These are phyloP conservation scores for Drosophila ustulata DNA, from an alignment of 2,888 invertebrate species.

Conservation along the genomic window DNA sequence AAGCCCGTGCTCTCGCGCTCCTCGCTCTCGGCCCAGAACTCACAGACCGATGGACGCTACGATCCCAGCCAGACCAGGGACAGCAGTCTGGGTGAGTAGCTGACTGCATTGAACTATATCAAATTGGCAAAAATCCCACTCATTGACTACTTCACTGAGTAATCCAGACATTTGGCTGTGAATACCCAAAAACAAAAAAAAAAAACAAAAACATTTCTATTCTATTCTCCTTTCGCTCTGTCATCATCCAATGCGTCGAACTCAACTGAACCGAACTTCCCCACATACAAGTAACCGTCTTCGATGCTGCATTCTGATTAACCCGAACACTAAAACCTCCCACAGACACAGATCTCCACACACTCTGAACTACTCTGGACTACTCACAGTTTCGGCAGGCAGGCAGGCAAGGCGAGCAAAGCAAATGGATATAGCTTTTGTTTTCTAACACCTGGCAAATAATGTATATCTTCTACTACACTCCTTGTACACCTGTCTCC, in stretches of 20 bases:
- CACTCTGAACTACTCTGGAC: slow-evolving; percentile 31
- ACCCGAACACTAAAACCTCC: slow-evolving; percentile 34
- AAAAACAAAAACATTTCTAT: slow-evolving; percentile 38
- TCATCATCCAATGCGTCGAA: slow-evolving; percentile 20
- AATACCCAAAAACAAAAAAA: slow-evolving; percentile 43
- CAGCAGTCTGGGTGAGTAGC: slow-evolving; percentile 84
- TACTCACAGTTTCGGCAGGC: slow-evolving; percentile 9
- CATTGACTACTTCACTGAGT: slow-evolving; percentile 55
- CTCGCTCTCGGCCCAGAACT: slow-evolving; percentile 67
- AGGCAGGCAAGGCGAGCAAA: slow-evolving; percentile 47
- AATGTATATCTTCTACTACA: neutral
- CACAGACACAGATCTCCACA: slow-evolving; percentile 49
- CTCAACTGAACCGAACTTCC: slow-evolving; percentile 21
- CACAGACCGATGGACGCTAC: slow-evolving; percentile 71
- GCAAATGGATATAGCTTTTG: slow-evolving; percentile 15
- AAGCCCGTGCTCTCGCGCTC: slow-evolving; percentile 80
- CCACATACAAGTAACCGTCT: slow-evolving; percentile 59
- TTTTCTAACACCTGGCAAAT: slow-evolving; percentile 13
- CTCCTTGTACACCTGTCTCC: slow-evolving; percentile 11
- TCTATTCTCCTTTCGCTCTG: slow-evolving; percentile 48
- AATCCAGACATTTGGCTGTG: slow-evolving; percentile 61
- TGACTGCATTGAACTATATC: neutral
- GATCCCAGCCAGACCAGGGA: slow-evolving; percentile 83
- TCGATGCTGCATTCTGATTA: slow-evolving; percentile 72
- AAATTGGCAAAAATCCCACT: slow-evolving; percentile 8